Base-by-base conservation (phyloP, 2,888 invertebrate species). In the Amphipoea oculea region DNA sequence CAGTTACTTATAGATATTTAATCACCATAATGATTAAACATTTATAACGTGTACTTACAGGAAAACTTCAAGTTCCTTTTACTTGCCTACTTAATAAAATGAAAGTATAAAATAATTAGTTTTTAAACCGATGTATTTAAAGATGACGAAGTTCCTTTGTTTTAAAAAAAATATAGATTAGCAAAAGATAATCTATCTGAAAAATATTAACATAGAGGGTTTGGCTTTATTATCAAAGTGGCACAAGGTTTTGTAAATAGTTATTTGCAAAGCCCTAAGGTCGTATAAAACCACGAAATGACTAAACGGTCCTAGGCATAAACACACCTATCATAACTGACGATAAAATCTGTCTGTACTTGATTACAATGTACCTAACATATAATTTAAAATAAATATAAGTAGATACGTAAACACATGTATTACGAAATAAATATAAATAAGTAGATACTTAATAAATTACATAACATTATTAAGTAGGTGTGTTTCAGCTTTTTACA, bases 81-180 rank as follows among this genome's bases (percentile, higher is more conserved):
- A 82, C 78, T 71, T 76, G 60, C 69, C 57, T 78, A 40, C 20
- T 14, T 68, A 62, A 36, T 63, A 70, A 70, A 83, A 83, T 65
- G 69, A 88, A 88, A 85, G 78, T 81, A 76, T 23, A 54, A 40
- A 20, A 80, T 85, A 73, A 70, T 73, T 69, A 7, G 9, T 67
- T 71, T 81, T 67, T 36, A 48, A 77, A 51, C 48, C 14, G n/a
- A 60, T 20, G 4, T 40, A 76, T 23, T 29, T 23, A 45, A 11
- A 36, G 23, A 57, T 17, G 36, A 60, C 11, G 9, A 29, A 1
- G n/a, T 29, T 45, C 5, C 4, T 40, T n/a, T 63, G n/a, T 42
- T 36, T 2, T 23, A 54, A 60, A 40, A 51, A n/a, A 23, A 29
- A 4, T 45, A 9, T 54, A n/a, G 57, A 23, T n/a, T n/a, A n/a